phyloP scores from a whole-genome alignment of 2,888 invertebrate species.

The Saturnia japonica region DNA sequence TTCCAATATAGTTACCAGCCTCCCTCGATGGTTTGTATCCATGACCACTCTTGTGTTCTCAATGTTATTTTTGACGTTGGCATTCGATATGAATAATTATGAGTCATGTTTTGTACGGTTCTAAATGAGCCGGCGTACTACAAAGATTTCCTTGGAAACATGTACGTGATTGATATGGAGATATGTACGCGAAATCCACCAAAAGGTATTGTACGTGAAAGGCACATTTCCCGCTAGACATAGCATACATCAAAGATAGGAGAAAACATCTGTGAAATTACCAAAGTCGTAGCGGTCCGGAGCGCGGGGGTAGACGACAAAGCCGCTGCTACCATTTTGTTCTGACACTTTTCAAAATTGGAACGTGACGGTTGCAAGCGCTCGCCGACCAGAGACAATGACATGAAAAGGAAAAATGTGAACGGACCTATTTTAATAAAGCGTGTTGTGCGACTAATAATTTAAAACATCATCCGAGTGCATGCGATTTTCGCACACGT shows the following conservation, averaged over 20 bases:
- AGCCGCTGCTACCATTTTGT: constrained; percentile 80
- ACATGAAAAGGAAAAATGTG: constrained; percentile 82
- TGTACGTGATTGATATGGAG: constrained; percentile 26
- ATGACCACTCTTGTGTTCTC: constrained; percentile 67
- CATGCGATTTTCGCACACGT: constrained; percentile 46
- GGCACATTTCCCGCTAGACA: constrained; percentile 40
- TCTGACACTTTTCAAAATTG: constrained; percentile 82
- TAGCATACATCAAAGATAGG: constrained; percentile 63
- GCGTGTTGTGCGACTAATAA: constrained; percentile 64
- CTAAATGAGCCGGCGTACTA: constrained; percentile 41
- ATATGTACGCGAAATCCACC: constrained; percentile 26
- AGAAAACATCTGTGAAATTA: constrained; percentile 75
- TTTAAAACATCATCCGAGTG: constrained; percentile 55
- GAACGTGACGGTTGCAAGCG: constrained; percentile 82
- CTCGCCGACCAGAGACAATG: constrained; percentile 79
- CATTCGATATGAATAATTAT: constrained; percentile 76
- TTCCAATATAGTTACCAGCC: constrained; percentile 78
- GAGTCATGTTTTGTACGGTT: constrained; percentile 60
- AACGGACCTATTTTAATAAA: constrained; percentile 80
- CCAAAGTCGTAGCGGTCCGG: constrained; percentile 60
- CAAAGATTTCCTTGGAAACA: constrained; percentile 35
- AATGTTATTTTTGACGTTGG: constrained; percentile 75
- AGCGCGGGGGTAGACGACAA: constrained; percentile 67
- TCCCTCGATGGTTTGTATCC: constrained; percentile 72
- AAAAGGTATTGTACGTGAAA: constrained; percentile 27